Base-by-base conservation (phyloP, 1,140 invertebrate species). In the Oreohelix idahoensis region DNA sequence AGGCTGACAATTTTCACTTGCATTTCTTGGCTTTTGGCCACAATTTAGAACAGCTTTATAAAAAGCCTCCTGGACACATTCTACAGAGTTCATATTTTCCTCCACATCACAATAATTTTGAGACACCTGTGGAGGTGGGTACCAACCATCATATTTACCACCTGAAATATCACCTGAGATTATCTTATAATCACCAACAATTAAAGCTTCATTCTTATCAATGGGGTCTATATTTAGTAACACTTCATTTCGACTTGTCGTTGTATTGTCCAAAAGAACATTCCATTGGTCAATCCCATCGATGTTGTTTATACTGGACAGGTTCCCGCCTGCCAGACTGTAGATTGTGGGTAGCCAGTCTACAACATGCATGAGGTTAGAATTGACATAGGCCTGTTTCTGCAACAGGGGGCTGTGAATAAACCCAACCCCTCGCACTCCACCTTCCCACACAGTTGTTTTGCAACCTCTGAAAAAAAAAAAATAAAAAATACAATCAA, bases 151-250 rank as follows among this genome's bases (percentile, higher is more conserved):
- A 78, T 86, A 75, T 39, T 84, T 84, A 0, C 86, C 84, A 39
- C 77, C 74, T 23, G 86, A 85, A 42, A 89, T n/a, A 95, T 94
- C 77, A 95, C 96, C 96, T 92, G 95, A 94, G 8, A 97, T 91
- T 1, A 97, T 83, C 92, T 98, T 98, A 95, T 96, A 98, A 51
- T 96, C 93, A 23, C 94, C 95, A 10, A 95, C 88, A 2, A 95
- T 95, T 2, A 98, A 91, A 0, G 95, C 95, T 0, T 95, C 94
- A 86, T 94, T 95, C 15, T 95, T 94, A 82, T 92, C 95, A 29
- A 95, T 94, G 79, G 97, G 95, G 90, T 98, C 97, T 80, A 98
- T 98, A 90, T 98, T 98, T 86, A 97, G 96, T 0, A 98, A 91
- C 39, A 98, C 92, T 74, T 94, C 93, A 8, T 90, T 94, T 71